Base-by-base conservation (phyloP, 2,888 invertebrate species). In the Stratiomys singularior region DNA sequence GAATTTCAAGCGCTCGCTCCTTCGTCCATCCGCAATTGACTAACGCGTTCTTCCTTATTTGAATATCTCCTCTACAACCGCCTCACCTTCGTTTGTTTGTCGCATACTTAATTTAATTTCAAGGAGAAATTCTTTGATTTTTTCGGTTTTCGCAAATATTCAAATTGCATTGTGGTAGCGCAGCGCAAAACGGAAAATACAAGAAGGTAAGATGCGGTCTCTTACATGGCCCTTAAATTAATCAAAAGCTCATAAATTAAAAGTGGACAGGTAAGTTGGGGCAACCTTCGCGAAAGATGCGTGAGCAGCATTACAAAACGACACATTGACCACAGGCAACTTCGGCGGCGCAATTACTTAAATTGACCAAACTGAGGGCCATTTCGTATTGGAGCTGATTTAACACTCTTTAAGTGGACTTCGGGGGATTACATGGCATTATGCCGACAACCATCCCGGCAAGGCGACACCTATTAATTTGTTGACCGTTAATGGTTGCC, bases 391-490 rank as follows among this genome's bases (percentile, higher is more conserved):
- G 28, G 37, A 63, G 63, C 27, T 63, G 63, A 63, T 63, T 63
- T 63, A 63, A 63, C 28, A 63, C 63, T 63, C 63, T 25, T 63
- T 27, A 63, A 63, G 28, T 63, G 63, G 63, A 63, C 52, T 13
- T 13, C 4, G n/a, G 30, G n/a, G 7, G 64, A 64, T 64, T 64
- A 30, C 23, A 30, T 28, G 64, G 13, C 25, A 64, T 64, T 64
- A 64, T 30, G 64, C 58, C 21, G 52, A n/a, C 18, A 18, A n/a
- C 52, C n/a, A 18, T 52, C 52, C 13, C 64, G 30, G 1, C 13
- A 30, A 64, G 64, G 64, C 30, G 64, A 64, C 64, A 64, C 27
- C 64, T 64, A 64, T 64, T 64, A 64, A 64, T 64, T 64, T 64
- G 30, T 30, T 64, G 64, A n/a, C 1, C 18, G 9, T 64, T 64